Conservation (phyloP, 2,797 vertebrate species). For the Pseudomugil tenellus region DNA sequence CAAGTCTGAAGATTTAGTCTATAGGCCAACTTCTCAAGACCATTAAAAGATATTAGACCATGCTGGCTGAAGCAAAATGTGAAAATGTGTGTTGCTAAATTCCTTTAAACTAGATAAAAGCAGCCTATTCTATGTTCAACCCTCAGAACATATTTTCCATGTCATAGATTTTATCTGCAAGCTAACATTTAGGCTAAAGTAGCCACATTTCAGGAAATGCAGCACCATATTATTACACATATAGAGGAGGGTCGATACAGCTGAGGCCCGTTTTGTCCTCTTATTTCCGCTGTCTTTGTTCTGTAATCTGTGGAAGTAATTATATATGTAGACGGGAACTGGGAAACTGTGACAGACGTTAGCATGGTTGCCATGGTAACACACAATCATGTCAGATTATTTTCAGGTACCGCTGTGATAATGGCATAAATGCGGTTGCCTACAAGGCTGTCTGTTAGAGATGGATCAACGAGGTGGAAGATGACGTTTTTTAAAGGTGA, state of each 20-base stretch:
- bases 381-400: conserved; percentile 74
- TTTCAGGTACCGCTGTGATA: conserved; percentile 74
- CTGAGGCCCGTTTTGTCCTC: conserved; percentile 18
- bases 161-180: background rate
- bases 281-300: conserved; percentile 45
- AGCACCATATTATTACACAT: conserved; percentile 1
- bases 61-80: too few species aligned
- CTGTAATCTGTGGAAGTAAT: conserved; percentile 63
- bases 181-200: background rate
- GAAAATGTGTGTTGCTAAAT: too few species aligned
- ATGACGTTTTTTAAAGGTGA: conserved; percentile 11
- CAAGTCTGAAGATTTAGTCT: background rate
- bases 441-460: conserved; percentile 29
- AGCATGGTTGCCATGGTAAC: conserved; percentile 83
- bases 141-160: background rate
- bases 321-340: conserved; percentile 76
- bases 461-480: conserved; percentile 8
- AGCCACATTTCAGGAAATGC: background rate
- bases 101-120: too few species aligned
- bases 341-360: conserved; percentile 73
- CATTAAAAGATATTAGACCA: too few species aligned
- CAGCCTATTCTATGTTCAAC: background rate
- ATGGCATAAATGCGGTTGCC: conserved; percentile 49
- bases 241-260: conserved; percentile 1
- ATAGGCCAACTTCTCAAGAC: too few species aligned